These are phyloP conservation scores for Tyto alba DNA, from an alignment of 2,113 vertebrate genomes.

Conservation along the genomic window DNA sequence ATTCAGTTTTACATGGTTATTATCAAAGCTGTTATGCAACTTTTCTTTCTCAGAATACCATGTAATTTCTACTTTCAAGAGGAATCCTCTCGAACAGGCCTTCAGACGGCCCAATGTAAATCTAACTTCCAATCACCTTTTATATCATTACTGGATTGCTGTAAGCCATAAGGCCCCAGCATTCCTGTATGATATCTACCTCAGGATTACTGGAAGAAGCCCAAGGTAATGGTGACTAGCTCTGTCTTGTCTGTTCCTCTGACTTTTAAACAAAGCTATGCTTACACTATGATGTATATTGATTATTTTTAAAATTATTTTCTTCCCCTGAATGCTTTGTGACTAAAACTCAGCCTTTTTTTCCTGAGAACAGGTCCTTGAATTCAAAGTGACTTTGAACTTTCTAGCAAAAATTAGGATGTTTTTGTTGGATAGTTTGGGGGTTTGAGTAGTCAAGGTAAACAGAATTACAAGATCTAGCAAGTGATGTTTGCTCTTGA, in stretches of 20 bases:
- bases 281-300: slow-evolving; percentile 51
- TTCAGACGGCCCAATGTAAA: slow-evolving; percentile 99
- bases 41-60: slow-evolving; percentile 98
- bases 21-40: slow-evolving; percentile 79
- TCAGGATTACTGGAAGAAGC: slow-evolving; percentile 98
- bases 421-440: slow-evolving; percentile 30
- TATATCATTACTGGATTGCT: slow-evolving; percentile 99
- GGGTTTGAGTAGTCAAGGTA: slow-evolving; percentile 27
- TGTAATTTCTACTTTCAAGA: slow-evolving; percentile 99
- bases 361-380: slow-evolving; percentile 56
- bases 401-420: slow-evolving; percentile 36
- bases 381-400: slow-evolving; percentile 52
- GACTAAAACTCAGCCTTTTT: slow-evolving; percentile 37
- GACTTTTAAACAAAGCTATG: slow-evolving; percentile 65
- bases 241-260: slow-evolving; percentile 77
- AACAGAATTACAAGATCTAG: slow-evolving; percentile 42
- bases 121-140: slow-evolving; percentile 99
- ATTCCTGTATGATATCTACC: slow-evolving; percentile 99
- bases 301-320: slow-evolving; percentile 19
- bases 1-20: slow-evolving; percentile 71
- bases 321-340: slow-evolving; percentile 27
- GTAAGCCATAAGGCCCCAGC: slow-evolving; percentile 99
- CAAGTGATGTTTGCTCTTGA: slow-evolving; percentile 22
- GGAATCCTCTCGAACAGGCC: slow-evolving; percentile 99
- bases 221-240: slow-evolving; percentile 93